Evolutionary conservation across 2,113 vertebrate species (phyloP).

Genomic region (Tenebrosternarchus preto): DNA sequence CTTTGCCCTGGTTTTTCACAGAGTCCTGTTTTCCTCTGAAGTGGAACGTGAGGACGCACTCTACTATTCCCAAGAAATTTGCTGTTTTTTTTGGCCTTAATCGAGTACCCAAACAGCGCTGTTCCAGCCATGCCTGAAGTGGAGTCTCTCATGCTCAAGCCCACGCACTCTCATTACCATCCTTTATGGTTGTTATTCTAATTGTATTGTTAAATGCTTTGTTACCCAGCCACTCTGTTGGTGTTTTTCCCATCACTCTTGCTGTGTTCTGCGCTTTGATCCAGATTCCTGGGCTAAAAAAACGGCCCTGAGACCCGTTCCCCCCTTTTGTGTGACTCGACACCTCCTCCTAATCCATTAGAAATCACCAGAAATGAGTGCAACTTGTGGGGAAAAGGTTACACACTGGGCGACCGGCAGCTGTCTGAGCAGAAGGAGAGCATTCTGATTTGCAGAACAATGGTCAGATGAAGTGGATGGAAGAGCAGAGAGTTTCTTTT

Average conservation of each 20-base stretch:
- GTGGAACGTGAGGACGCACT: slow-evolving; percentile 2
- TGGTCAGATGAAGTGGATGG: background rate
- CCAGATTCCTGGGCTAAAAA: slow-evolving; percentile 2
- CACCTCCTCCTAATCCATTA: background rate
- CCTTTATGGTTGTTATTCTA: background rate
- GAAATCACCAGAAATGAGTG: slow-evolving; percentile 18
- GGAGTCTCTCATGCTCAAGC: slow-evolving; percentile 2
- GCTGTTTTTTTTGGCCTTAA: background rate
- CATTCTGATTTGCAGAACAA: slow-evolving; percentile 23
- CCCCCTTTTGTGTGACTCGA: background rate
- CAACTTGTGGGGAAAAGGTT: slow-evolving; percentile 18
- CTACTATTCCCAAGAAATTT: slow-evolving; percentile 18
- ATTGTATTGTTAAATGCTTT: background rate
- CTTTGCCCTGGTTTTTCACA: background rate
- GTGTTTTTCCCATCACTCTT: slow-evolving; percentile 5
- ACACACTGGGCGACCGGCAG: slow-evolving; percentile 17
- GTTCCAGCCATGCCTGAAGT: slow-evolving; percentile 10
- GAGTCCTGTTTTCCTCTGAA: slow-evolving; percentile 31
- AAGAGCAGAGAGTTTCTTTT: background rate
- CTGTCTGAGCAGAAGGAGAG: slow-evolving; percentile 4
- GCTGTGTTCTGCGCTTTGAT: background rate
- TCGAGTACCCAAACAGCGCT: background rate
- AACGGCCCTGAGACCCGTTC: background rate
- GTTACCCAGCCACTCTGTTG: background rate
- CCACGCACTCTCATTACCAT: slow-evolving; percentile 10